Conservation (phyloP, 2,113 vertebrate genomes). For the Tyrannus savana region DNA sequence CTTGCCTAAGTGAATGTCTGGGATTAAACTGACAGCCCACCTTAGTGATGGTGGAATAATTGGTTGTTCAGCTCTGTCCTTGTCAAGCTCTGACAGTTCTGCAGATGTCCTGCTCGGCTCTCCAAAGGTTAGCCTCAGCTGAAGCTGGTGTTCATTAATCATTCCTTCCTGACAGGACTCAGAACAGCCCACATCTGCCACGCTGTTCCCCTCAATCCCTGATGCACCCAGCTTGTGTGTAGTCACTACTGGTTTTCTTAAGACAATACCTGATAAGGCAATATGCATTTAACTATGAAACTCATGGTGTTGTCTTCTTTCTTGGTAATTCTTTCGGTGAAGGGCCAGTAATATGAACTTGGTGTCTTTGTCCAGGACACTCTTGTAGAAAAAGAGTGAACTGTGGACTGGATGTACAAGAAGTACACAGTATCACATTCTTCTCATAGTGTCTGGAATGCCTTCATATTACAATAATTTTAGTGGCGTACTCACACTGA, state of each 20-base stretch:
- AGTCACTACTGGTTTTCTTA: constrained; percentile 63
- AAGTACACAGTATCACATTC: not conserved
- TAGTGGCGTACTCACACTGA: not conserved
- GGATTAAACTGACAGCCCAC: constrained; percentile 99
- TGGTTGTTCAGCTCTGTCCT: constrained; percentile 99
- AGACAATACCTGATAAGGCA: constrained; percentile 31
- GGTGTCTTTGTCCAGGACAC: not conserved
- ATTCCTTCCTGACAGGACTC: constrained; percentile 98
- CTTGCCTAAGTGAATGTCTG: constrained; percentile 99
- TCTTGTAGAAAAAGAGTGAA: not conserved
- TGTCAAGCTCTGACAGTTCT: constrained; percentile 99
- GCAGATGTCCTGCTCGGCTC: constrained; percentile 99
- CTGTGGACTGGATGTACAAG: not conserved
- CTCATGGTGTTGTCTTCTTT: not conserved
- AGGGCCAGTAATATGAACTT: not conserved
- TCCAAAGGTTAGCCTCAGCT: constrained; percentile 99
- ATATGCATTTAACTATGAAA: constrained; percentile 10
- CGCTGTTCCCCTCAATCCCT: constrained; percentile 88
- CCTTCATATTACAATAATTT: not conserved
- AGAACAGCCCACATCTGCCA: constrained; percentile 98
- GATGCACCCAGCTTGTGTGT: constrained; percentile 81
- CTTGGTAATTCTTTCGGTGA: constrained; percentile 2
- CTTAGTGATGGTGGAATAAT: constrained; percentile 99
- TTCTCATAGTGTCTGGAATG: not conserved
- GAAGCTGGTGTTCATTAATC: constrained; percentile 99